Percentiles rank a stretch among this genome's conserved stretches.
These are phyloP conservation scores for Chelonus insularis DNA, from an alignment of 1,140 invertebrate genomes.

Conservation along the genomic window DNA sequence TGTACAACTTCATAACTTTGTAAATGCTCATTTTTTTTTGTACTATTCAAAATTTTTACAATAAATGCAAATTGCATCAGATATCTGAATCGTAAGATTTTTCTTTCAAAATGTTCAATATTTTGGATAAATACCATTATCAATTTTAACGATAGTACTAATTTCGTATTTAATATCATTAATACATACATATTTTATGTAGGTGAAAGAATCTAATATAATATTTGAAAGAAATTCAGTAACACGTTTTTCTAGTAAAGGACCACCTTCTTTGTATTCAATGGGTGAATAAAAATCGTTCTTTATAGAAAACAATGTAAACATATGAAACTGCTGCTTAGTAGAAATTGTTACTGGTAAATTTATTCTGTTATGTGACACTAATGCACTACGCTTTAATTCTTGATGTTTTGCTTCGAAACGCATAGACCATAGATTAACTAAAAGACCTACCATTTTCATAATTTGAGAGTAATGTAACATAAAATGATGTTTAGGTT, in stretches of 20 bases:
- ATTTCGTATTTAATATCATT: no score
- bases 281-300: not conserved
- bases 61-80: not conserved
- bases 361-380: not conserved
- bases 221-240: no score
- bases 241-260: not conserved
- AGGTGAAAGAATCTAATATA: no score
- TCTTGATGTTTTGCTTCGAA: slow-evolving; percentile 1
- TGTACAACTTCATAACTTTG: not conserved
- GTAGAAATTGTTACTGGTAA: not conserved
- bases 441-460: slow-evolving; percentile 4
- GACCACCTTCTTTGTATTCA: not conserved
- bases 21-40: not conserved
- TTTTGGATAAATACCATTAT: no score
- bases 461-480: slow-evolving; percentile 17
- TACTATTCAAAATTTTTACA: not conserved
- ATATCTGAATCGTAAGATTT: not conserved
- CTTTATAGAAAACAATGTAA: not conserved
- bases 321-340: not conserved
- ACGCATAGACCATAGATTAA: slow-evolving; percentile 1
- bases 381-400: not conserved
- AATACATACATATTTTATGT: no score
- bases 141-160: no score
- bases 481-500: slow-evolving; percentile 20
- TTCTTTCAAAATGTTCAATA: not conserved